A percentile compares a stretch with the other conserved stretches of the same genome.
phyloP scores from a whole-genome alignment of 2,888 invertebrate species.

The Drosophila ustulata region DNA sequence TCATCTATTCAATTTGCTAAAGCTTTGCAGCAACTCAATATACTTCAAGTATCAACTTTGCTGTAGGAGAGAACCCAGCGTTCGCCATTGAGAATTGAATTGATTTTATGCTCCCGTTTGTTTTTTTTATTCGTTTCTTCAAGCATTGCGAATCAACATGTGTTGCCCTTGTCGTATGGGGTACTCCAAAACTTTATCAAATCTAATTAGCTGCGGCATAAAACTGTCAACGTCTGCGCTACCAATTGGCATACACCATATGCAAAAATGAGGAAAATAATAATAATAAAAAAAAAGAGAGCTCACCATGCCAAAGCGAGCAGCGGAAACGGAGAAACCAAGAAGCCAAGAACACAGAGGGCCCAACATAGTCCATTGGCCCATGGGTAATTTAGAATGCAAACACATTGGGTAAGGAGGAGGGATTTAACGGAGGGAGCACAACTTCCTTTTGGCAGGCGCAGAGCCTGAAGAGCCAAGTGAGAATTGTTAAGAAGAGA shows the following conservation, averaged over 20 bases:
- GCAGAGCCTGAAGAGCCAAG: slow-evolving; percentile 52
- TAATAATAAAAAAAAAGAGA: slow-evolving; percentile 1
- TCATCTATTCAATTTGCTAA: no score
- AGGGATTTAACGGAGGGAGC: slow-evolving; percentile 7
- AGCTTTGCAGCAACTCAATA: no score
- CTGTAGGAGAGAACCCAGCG: no score
- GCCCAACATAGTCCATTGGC: slow-evolving; percentile 56
- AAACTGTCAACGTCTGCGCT: slow-evolving; percentile 55
- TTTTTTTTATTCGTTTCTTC: slow-evolving; percentile 23
- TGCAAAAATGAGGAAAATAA: slow-evolving; percentile 23
- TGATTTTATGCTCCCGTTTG: slow-evolving; percentile 22
- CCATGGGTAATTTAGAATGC: slow-evolving; percentile 76
- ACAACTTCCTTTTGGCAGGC: slow-evolving; percentile 69
- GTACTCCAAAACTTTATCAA: slow-evolving; percentile 48
- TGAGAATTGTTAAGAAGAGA: slow-evolving; percentile 64
- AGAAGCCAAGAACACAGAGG: slow-evolving; percentile 41
- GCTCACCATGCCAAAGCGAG: slow-evolving; percentile 8
- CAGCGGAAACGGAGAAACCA: slow-evolving; percentile 38
- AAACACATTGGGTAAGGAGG: slow-evolving; percentile 51
- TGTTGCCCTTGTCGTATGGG: slow-evolving; percentile 24
- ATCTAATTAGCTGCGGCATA: slow-evolving; percentile 62
- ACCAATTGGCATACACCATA: slow-evolving; percentile 49
- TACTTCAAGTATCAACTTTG: no score
- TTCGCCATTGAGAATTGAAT: slow-evolving; percentile 20
- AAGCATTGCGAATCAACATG: slow-evolving; percentile 49